Conservation (phyloP, 2,888 invertebrate species). For the Geophilus truncorum region DNA sequence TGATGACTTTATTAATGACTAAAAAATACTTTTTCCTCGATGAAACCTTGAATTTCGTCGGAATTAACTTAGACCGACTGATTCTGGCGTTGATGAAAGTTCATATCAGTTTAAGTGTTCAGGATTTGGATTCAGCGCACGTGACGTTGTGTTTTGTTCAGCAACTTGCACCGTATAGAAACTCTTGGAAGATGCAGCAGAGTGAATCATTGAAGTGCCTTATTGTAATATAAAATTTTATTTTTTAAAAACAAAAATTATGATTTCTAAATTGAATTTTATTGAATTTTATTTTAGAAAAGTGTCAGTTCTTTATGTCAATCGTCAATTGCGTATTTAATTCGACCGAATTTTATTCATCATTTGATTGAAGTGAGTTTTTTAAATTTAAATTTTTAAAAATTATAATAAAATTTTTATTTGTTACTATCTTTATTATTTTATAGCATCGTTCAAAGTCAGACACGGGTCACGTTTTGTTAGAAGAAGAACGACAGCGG, state of each 20-base stretch:
- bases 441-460: background rate
- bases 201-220: slow-evolving; percentile 44
- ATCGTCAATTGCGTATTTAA: slow-evolving; percentile 41
- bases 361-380: slow-evolving; percentile 45
- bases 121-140: slow-evolving; percentile 32
- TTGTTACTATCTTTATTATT: background rate
- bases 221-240: slow-evolving; percentile 43
- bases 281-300: slow-evolving; percentile 33
- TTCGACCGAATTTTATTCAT: slow-evolving; percentile 47
- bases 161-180: slow-evolving; percentile 43
- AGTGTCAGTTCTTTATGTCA: slow-evolving; percentile 38
- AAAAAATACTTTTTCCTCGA: slow-evolving; percentile 48
- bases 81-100: slow-evolving; percentile 30
- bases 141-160: slow-evolving; percentile 44
- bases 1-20: slow-evolving; percentile 44
- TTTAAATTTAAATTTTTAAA: too few species aligned
- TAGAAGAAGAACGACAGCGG: slow-evolving; percentile 39
- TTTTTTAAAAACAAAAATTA: too few species aligned
- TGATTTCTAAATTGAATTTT: background rate
- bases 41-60: slow-evolving; percentile 48
- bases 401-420: background rate
- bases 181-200: slow-evolving; percentile 47
- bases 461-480: slow-evolving; percentile 29
- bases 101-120: background rate
- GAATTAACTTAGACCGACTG: slow-evolving; percentile 46